These are phyloP conservation scores for Sebastes aleutianus DNA, from an alignment of 2,797 vertebrate genomes.

Conservation along the genomic window DNA sequence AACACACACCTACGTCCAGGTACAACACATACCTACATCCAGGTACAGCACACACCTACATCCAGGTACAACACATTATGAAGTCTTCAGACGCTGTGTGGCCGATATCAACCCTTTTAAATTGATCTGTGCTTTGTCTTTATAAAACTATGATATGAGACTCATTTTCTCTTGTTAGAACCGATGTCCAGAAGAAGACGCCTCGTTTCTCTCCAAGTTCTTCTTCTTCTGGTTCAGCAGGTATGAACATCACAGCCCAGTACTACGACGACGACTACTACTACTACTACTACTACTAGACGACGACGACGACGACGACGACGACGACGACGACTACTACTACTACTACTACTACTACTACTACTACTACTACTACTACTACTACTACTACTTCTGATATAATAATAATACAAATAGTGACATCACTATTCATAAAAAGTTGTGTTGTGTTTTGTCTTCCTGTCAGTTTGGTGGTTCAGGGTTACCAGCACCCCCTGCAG, in stretches of 20 bases:
- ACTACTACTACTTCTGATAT: not conserved
- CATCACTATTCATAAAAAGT: not conserved
- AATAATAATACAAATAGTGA: not conserved
- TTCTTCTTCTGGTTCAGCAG: constrained; percentile 91
- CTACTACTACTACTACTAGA: too few species aligned
- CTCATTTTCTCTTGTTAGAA: constrained; percentile 74
- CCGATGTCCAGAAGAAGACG: constrained; percentile 84
- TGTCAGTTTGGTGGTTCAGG: constrained; percentile 81
- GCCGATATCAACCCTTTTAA: not conserved
- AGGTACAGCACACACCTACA: too few species aligned
- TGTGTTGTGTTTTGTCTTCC: not conserved
- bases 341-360: too few species aligned
- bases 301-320: too few species aligned
- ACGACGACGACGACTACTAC: too few species aligned
- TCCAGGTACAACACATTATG: too few species aligned
- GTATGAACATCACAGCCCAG: constrained; percentile 61
- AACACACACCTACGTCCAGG: too few species aligned
- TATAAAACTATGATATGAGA: not conserved
- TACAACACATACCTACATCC: too few species aligned
- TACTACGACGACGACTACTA: too few species aligned
- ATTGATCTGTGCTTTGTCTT: not conserved
- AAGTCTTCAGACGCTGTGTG: not conserved
- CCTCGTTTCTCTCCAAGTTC: constrained; percentile 86
- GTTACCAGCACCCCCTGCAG: constrained; percentile 76
- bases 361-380: not conserved